Evolutionary conservation across 2,888 invertebrate genomes (phyloP).

Genomic region (Mamestra brassicae): DNA sequence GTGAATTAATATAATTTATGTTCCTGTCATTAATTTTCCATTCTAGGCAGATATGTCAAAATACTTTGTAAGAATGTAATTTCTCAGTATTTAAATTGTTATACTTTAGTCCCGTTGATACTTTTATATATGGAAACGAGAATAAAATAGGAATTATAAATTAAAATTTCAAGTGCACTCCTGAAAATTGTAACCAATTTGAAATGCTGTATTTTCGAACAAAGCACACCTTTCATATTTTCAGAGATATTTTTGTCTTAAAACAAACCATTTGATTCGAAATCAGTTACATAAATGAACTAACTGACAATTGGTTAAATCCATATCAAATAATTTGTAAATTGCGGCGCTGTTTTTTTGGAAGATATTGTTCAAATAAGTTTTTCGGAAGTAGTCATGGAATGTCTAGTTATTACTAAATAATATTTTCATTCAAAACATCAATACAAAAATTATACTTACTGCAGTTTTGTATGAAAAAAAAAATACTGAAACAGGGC

Average conservation of each 20-base stretch:
- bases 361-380: no score
- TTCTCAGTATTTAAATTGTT: background rate
- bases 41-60: background rate
- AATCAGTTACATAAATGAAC: background rate
- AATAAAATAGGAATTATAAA: no score
- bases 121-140: no score
- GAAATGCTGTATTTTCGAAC: background rate
- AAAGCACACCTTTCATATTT: background rate
- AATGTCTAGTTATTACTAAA: no score
- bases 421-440: background rate
- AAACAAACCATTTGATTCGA: background rate
- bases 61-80: background rate
- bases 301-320: background rate
- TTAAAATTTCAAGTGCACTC: background rate
- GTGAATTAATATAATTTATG: background rate
- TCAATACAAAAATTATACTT: background rate
- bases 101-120: background rate
- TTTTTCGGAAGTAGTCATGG: no score
- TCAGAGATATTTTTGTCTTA: background rate
- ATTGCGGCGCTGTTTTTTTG: background rate
- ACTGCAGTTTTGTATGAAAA: background rate
- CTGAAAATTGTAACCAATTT: background rate
- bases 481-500: background rate
- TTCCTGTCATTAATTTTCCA: background rate
- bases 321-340: background rate